Percentiles rank a stretch among this genome's conserved stretches.
Evolutionary conservation across 2,888 invertebrate species (phyloP).

Genomic region (Allygus modestus): DNA sequence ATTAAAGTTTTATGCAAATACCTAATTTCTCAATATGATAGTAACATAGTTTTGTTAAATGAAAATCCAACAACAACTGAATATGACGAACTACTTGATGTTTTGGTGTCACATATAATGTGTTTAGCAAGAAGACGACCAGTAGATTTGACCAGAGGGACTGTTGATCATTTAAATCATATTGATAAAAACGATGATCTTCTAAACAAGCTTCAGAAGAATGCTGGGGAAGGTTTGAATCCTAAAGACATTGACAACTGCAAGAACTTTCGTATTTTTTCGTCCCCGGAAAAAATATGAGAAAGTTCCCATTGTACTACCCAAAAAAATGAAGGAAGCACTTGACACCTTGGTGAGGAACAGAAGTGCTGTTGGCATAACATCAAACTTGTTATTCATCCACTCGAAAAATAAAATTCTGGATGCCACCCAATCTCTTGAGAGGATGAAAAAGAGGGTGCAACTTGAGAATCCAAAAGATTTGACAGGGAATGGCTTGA

Average conservation of each 20-base stretch:
- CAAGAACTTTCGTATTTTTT: constrained; percentile 10
- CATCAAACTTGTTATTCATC: neutral
- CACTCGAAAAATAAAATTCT: neutral
- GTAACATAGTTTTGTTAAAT: too few relatives aligned
- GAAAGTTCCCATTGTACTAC: neutral
- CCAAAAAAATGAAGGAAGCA: neutral
- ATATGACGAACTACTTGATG: neutral
- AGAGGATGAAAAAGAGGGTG: neutral
- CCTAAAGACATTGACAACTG: neutral
- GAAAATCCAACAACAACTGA: too few relatives aligned
- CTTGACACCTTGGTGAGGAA: neutral
- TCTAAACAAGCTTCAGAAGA: neutral
- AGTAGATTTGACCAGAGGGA: neutral
- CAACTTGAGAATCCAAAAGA: neutral
- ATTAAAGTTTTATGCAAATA: neutral
- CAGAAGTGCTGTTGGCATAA: constrained; percentile 3
- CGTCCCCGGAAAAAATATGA: constrained; percentile 27
- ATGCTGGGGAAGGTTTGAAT: too few relatives aligned
- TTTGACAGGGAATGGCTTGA: constrained; percentile 17
- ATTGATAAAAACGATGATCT: neutral
- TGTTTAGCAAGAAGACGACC: neutral
- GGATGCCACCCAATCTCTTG: neutral
- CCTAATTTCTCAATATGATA: neutral
- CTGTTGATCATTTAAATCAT: neutral
- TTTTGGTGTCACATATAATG: constrained; percentile 12